Percentiles rank a stretch among this genome's conserved stretches.
These are phyloP conservation scores for Lagodon rhomboides DNA, from an alignment of 2,797 vertebrate genomes.

Conservation along the genomic window DNA sequence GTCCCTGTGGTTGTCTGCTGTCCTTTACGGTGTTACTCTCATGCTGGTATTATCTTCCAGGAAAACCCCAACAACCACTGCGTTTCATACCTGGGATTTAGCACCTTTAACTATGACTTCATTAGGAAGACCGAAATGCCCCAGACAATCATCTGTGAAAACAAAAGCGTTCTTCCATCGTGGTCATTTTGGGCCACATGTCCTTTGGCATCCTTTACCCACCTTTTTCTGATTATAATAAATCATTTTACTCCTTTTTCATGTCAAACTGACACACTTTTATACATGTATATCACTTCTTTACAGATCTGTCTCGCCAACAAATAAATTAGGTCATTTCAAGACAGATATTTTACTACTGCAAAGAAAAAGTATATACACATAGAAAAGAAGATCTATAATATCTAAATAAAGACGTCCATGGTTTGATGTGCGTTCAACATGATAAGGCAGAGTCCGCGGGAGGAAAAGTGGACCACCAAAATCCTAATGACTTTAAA, in stretches of 20 bases:
- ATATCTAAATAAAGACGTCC: constrained; percentile 58
- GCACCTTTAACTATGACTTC: constrained; percentile 57
- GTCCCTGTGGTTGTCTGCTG: constrained; percentile 46
- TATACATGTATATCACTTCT: constrained; percentile 26
- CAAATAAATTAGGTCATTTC: constrained; percentile 84
- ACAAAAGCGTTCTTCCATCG: constrained; percentile 42
- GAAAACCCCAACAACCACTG: constrained; percentile 62
- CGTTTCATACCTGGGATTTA: constrained; percentile 57
- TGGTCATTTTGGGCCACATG: constrained; percentile 49
- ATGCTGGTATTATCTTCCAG: constrained; percentile 59
- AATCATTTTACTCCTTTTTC: constrained; percentile 34
- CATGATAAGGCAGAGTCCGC: constrained; percentile 28
- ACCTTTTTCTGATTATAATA: background rate
- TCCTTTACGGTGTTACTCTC: constrained; percentile 38
- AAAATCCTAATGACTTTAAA: constrained; percentile 42
- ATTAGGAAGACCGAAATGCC: constrained; percentile 44
- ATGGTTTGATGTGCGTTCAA: constrained; percentile 45
- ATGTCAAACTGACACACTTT: constrained; percentile 19
- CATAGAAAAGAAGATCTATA: constrained; percentile 57
- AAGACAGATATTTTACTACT: constrained; percentile 54
- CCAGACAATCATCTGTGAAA: constrained; percentile 24
- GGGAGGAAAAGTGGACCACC: constrained; percentile 45
- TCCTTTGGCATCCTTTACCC: constrained; percentile 31
- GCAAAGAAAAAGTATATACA: constrained; percentile 59
- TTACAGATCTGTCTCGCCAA: constrained; percentile 62